phyloP scores from a whole-genome alignment of 2,888 invertebrate species.

The Drosophila paucipuncta region DNA sequence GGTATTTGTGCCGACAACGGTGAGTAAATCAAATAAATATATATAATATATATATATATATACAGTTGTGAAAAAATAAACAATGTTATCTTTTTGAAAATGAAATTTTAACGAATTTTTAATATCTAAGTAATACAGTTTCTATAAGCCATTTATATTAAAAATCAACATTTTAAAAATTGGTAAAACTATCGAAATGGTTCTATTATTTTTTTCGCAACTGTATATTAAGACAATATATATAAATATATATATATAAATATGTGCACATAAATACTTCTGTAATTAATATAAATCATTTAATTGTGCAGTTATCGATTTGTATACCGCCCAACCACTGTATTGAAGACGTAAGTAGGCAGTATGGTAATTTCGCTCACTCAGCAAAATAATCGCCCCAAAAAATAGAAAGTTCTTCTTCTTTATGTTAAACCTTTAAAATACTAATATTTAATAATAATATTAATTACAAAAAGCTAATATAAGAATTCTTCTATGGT shows the following conservation, averaged over 20 bases:
- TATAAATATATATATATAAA: not conserved
- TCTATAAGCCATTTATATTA: not conserved
- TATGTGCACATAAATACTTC: not conserved
- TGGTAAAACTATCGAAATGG: not conserved
- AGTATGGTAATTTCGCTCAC: not conserved
- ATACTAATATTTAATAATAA: not conserved
- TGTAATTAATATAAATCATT: not conserved
- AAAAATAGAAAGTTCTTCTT: not conserved
- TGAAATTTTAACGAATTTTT: not conserved
- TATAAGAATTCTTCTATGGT: too few species aligned
- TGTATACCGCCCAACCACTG: slow-evolving; percentile 69
- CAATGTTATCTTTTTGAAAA: not conserved
- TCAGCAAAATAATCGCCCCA: not conserved
- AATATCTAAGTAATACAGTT: not conserved
- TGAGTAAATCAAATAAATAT: slow-evolving; percentile 22
- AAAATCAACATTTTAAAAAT: not conserved
- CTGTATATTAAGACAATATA: not conserved
- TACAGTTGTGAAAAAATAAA: not conserved
- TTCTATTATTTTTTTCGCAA: not conserved
- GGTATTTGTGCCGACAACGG: slow-evolving; percentile 29
- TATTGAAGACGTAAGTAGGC: slow-evolving; percentile 72
- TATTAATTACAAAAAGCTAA: too few species aligned
- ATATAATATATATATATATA: not conserved
- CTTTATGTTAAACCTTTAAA: not conserved
- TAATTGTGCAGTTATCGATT: slow-evolving; percentile 45